These are phyloP conservation scores for Temnothorax longispinosus DNA, from an alignment of 1,140 invertebrate genomes.

Conservation along the genomic window DNA sequence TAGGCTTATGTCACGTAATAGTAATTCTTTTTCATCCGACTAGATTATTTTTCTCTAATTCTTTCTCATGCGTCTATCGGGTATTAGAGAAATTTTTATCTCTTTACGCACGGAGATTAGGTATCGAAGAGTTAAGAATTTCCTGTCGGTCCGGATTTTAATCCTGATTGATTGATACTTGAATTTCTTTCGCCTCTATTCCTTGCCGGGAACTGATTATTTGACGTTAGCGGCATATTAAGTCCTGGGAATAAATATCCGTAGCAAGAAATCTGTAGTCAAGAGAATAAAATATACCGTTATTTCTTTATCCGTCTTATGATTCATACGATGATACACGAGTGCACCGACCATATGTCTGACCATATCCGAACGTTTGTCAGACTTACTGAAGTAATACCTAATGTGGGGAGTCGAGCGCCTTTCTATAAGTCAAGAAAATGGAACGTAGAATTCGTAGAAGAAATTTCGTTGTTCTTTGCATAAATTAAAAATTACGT, in stretches of 20 bases:
- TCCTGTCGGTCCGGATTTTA: conserved; percentile 44
- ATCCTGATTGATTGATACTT: conserved; percentile 64
- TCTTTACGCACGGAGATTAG: conserved; percentile 43
- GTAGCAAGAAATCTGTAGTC: background rate
- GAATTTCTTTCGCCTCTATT: background rate
- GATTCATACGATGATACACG: conserved; percentile 27
- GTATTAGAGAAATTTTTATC: conserved; percentile 21
- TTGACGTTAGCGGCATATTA: conserved; percentile 14
- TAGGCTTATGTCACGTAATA: conserved; percentile 23
- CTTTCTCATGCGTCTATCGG: background rate
- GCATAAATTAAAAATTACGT: conserved; percentile 34
- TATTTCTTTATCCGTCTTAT: conserved; percentile 47
- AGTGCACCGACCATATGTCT: background rate
- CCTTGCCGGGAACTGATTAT: conserved; percentile 1
- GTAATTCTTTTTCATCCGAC: conserved; percentile 31
- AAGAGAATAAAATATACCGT: background rate
- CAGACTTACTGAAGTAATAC: conserved; percentile 14
- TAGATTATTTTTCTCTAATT: conserved; percentile 9
- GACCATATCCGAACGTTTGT: conserved; percentile 33
- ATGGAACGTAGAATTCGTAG: background rate
- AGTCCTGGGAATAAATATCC: conserved; percentile 13
- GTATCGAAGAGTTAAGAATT: conserved; percentile 12
- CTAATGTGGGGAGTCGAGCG: background rate
- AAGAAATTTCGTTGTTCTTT: background rate
- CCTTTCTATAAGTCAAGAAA: background rate